These are phyloP conservation scores for Brachionus asplanchnoidis DNA, from an alignment of 1,140 invertebrate genomes.

Conservation along the genomic window DNA sequence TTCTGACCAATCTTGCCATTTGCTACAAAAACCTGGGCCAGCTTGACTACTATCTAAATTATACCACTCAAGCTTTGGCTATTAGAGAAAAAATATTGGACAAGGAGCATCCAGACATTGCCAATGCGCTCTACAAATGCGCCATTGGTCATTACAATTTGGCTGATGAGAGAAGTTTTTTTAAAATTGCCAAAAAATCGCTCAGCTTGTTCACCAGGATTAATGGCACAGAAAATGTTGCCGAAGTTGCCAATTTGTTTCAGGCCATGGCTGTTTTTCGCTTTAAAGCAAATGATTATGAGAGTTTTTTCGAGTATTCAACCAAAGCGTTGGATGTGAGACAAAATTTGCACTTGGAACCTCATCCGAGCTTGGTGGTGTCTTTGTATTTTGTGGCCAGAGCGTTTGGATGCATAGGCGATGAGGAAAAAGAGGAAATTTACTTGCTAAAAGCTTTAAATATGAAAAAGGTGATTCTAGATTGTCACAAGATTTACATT, in stretches of 20 bases:
- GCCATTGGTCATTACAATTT: neutral
- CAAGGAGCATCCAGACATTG: neutral
- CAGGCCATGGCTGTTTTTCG: neutral
- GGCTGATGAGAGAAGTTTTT: neutral
- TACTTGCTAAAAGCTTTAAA: neutral
- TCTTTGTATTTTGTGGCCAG: neutral
- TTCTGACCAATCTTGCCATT: slow-evolving; percentile 2
- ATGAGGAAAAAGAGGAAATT: neutral
- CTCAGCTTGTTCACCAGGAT: neutral
- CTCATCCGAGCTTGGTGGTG: neutral
- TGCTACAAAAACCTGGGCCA: neutral
- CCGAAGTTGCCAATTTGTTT: neutral
- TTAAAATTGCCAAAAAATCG: neutral
- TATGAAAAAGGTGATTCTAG: neutral
- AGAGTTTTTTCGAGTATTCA: neutral
- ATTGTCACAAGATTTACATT: neutral
- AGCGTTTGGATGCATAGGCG: neutral
- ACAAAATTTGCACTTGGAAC: neutral
- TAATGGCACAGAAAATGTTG: neutral
- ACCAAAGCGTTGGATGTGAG: neutral
- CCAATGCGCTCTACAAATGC: neutral
- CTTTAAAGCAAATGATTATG: neutral
- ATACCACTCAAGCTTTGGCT: neutral
- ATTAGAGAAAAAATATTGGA: slow-evolving; percentile 11
- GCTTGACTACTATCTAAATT: neutral